phyloP scores from a whole-genome alignment of 2,888 invertebrate genomes.

The Agrotis clavis region DNA sequence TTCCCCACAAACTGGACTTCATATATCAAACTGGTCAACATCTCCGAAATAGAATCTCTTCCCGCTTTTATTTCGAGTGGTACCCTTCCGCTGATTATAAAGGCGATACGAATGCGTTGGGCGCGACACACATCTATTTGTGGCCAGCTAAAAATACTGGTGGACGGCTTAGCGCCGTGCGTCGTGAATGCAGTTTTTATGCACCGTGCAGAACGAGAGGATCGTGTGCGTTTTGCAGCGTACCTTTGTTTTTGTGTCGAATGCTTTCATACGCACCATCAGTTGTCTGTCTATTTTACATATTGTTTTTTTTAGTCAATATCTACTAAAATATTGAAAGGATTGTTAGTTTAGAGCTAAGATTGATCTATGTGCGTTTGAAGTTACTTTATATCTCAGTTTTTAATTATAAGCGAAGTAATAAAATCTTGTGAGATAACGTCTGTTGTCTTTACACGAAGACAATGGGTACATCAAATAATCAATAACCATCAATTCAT shows the following conservation, averaged over 20 bases:
- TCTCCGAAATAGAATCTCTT: constrained; percentile 58
- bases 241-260: constrained; percentile 37
- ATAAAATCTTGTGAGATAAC: background rate
- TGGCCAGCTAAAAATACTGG: constrained; percentile 83
- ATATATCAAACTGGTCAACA: constrained; percentile 38
- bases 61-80: constrained; percentile 67
- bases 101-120: constrained; percentile 76
- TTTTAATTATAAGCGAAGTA: too few species aligned
- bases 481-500: constrained; percentile 3
- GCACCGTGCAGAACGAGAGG: constrained; percentile 79
- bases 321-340: background rate
- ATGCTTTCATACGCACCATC: constrained; percentile 12
- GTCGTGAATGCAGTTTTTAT: constrained; percentile 84
- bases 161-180: constrained; percentile 72
- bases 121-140: constrained; percentile 84
- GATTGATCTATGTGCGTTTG: background rate
- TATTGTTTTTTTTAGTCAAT: background rate
- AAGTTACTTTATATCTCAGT: too few species aligned
- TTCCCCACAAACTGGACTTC: constrained; percentile 25
- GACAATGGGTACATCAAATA: background rate
- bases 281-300: background rate
- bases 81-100: constrained; percentile 69
- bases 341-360: background rate
- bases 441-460: background rate
- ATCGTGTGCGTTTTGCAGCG: constrained; percentile 37